Conservation (phyloP, 1,140 invertebrate species). For the Papilio helenus region DNA sequence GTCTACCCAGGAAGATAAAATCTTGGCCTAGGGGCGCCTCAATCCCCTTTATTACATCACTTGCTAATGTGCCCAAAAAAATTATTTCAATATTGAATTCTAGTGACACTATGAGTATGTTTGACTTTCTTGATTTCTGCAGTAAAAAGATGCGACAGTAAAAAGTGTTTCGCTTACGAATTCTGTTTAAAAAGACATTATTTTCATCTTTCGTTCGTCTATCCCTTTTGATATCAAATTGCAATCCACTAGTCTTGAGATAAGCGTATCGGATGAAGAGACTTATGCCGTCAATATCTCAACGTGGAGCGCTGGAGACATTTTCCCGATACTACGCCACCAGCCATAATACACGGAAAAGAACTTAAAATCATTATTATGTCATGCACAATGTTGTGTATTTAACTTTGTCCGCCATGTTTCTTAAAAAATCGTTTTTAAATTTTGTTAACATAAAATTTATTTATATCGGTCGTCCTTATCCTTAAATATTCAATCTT, state of each 20-base stretch:
- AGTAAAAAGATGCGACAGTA: neutral
- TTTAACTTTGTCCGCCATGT: neutral
- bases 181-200: slow-evolving; percentile 5
- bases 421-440: neutral
- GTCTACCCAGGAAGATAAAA: too few relatives aligned
- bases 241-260: neutral
- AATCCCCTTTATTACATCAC: too few relatives aligned
- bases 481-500: too few relatives aligned
- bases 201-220: neutral
- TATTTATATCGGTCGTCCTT: too few relatives aligned
- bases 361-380: neutral
- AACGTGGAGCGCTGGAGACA: neutral
- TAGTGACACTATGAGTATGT: too few relatives aligned
- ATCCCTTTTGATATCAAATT: slow-evolving; percentile 8
- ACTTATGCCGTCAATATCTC: slow-evolving; percentile 13
- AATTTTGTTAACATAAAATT: too few relatives aligned
- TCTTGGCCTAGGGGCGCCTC: too few relatives aligned
- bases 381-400: neutral
- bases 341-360: neutral
- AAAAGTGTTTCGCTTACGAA: too few relatives aligned
- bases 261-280: slow-evolving; percentile 9
- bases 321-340: neutral
- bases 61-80: too few relatives aligned
- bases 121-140: too few relatives aligned
- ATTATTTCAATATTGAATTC: too few relatives aligned